Percentiles rank a stretch among this genome's conserved stretches.
phyloP scores from a whole-genome alignment of 2,113 vertebrate species.

The Pelusios castaneus region DNA sequence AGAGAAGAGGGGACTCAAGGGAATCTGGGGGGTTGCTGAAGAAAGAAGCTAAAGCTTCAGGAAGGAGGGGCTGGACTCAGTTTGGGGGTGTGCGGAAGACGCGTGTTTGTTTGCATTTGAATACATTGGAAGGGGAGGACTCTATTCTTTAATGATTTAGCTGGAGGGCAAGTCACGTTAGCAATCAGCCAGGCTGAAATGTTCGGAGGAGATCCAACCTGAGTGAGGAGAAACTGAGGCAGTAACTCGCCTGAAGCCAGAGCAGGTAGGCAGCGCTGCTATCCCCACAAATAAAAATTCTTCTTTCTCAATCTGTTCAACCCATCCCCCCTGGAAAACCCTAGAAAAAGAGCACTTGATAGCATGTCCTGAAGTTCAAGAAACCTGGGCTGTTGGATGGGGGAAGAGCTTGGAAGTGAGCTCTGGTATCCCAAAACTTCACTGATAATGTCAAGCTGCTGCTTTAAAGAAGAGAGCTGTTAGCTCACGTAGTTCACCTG shows the following conservation, averaged over 20 bases:
- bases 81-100: not conserved
- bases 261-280: not conserved
- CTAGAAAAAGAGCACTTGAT: not conserved
- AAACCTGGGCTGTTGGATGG: not conserved
- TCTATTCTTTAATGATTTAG: not conserved
- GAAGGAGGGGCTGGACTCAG: not conserved
- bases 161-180: not conserved
- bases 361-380: not conserved
- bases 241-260: not conserved
- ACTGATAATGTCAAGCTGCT: not conserved
- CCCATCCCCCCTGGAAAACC: not conserved
- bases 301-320: not conserved
- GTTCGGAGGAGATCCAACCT: not conserved
- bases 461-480: not conserved
- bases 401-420: fast-evolving
- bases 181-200: not conserved
- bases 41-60: not conserved
- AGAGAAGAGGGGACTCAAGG: not conserved
- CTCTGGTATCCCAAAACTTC: fast-evolving
- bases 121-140: not conserved
- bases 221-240: not conserved
- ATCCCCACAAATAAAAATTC: not conserved
- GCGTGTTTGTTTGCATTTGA: not conserved
- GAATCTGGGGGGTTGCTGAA: too few species aligned
- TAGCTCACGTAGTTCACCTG: not conserved